These are phyloP conservation scores for Leptonema lineaticorne DNA, from an alignment of 1,140 invertebrate genomes.

Conservation along the genomic window DNA sequence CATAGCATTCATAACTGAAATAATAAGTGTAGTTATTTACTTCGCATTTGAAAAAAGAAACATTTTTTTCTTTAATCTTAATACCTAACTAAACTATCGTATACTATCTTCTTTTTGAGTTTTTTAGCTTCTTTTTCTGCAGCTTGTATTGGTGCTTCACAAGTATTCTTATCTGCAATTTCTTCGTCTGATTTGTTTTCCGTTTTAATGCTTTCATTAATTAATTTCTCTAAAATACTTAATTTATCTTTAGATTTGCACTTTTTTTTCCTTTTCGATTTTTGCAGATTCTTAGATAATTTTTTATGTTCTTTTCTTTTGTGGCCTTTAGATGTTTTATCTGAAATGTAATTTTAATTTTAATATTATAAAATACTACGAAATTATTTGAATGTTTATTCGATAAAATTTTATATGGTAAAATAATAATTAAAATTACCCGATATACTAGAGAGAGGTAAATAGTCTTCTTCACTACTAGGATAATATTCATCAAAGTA, in stretches of 20 bases:
- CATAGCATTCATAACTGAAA: conserved; percentile 40
- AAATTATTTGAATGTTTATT: background rate
- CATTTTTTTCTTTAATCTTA: background rate
- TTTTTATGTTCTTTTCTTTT: conserved; percentile 39
- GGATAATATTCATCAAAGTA: background rate
- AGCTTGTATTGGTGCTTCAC: conserved; percentile 4
- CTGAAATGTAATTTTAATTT: background rate
- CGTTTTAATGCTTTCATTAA: conserved; percentile 30
- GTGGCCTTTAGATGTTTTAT: background rate
- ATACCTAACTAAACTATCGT: conserved; percentile 4
- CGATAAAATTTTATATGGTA: background rate
- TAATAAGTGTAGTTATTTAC: background rate
- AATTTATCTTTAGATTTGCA: conserved; percentile 33
- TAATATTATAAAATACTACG: background rate
- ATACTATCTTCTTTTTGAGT: conserved; percentile 32
- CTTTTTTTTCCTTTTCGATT: conserved; percentile 38
- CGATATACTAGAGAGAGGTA: conserved; percentile 28
- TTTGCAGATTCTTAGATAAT: conserved; percentile 32
- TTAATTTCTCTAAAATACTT: conserved; percentile 25
- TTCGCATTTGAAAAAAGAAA: background rate
- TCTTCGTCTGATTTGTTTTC: conserved; percentile 35
- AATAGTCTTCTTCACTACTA: conserved; percentile 37
- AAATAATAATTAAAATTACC: conserved; percentile 22
- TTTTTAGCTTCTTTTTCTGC: conserved; percentile 12
- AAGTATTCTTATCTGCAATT: conserved; percentile 7